Conservation (phyloP, 2,888 invertebrate genomes). For the Caenorhabditis becei region DNA sequence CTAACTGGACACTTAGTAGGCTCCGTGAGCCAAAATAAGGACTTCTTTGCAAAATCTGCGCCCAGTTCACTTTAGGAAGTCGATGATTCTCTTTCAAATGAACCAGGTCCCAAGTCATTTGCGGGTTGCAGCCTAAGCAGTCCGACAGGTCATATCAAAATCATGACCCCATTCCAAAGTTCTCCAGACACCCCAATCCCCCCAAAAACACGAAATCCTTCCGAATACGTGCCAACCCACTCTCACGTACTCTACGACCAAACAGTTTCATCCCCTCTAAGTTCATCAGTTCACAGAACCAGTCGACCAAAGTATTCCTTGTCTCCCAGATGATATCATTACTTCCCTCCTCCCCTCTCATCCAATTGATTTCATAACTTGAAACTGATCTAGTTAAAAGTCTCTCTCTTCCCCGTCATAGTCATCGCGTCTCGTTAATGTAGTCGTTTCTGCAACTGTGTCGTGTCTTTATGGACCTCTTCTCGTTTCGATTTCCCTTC, state of each 20-base stretch:
- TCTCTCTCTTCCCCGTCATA: background rate
- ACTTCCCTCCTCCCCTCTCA: background rate
- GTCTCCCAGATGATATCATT: constrained; percentile 18
- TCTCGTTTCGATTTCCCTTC: background rate
- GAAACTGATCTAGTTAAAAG: constrained; percentile 7
- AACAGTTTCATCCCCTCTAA: constrained; percentile 2
- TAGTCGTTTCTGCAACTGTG: no score
- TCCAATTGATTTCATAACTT: background rate
- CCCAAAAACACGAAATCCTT: background rate
- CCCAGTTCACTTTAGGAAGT: no score
- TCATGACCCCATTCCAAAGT: no score
- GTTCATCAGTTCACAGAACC: constrained; percentile 27
- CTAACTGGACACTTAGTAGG: no score
- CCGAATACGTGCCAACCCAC: background rate
- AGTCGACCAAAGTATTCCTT: constrained; percentile 37
- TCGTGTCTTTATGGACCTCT: no score
- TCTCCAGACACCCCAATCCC: no score
- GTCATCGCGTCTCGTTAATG: background rate
- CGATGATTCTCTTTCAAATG: no score
- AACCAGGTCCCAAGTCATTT: no score
- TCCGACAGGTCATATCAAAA: no score
- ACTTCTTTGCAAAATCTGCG: no score
- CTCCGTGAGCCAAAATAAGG: no score
- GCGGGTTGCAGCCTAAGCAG: no score
- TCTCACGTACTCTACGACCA: background rate